A percentile compares a stretch with the other conserved stretches of the same genome.
These are phyloP conservation scores for Pteromalus puparum DNA, from an alignment of 1,140 invertebrate genomes.

Conservation along the genomic window DNA sequence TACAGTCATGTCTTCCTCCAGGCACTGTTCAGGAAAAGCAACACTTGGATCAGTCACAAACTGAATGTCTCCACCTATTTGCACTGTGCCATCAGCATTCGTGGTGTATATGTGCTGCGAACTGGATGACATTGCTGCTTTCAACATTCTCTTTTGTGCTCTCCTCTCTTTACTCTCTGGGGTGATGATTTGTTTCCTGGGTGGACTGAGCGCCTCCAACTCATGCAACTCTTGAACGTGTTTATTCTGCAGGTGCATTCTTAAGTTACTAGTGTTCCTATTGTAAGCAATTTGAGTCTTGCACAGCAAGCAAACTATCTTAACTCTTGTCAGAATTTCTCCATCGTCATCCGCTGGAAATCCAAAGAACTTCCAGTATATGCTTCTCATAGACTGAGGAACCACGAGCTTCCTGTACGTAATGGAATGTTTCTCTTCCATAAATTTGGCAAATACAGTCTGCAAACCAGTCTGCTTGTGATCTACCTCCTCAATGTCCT, in stretches of 20 bases:
- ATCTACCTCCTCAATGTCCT: constrained; percentile 30
- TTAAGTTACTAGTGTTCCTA: constrained; percentile 79
- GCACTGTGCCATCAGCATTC: constrained; percentile 72
- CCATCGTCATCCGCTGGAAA: constrained; percentile 80
- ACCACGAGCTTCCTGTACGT: constrained; percentile 77
- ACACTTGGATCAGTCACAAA: constrained; percentile 72
- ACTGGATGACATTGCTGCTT: constrained; percentile 60
- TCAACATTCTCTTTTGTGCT: constrained; percentile 69
- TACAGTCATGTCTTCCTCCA: constrained; percentile 69
- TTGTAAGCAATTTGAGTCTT: constrained; percentile 80
- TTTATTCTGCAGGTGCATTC: constrained; percentile 80
- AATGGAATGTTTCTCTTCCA: constrained; percentile 72
- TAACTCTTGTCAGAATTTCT: constrained; percentile 79
- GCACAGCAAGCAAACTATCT: constrained; percentile 79
- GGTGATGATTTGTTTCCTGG: constrained; percentile 61
- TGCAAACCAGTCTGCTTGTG: constrained; percentile 62
- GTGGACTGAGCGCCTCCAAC: constrained; percentile 69
- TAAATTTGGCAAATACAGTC: constrained; percentile 69
- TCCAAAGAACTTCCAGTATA: constrained; percentile 82
- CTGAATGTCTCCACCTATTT: constrained; percentile 73
- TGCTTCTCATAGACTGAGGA: constrained; percentile 78
- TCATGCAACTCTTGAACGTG: constrained; percentile 75
- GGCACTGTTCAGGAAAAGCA: constrained; percentile 59
- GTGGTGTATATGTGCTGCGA: constrained; percentile 73
- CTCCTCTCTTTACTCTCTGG: constrained; percentile 71